Conservation (phyloP, 2,797 vertebrate genomes). For the Enteromius unitaeniatus region DNA sequence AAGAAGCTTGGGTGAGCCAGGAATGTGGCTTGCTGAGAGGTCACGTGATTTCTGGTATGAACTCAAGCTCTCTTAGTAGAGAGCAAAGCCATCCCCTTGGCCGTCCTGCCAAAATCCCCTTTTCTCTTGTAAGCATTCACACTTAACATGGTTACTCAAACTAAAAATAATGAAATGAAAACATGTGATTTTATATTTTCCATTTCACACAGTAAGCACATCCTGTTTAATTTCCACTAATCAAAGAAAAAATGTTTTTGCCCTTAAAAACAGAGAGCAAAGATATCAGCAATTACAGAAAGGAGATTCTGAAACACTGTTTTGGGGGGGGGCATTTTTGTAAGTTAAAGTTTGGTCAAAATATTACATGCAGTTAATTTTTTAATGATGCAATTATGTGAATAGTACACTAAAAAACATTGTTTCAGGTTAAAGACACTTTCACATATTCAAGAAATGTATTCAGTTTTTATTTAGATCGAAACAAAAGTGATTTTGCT, state of each 20-base stretch:
- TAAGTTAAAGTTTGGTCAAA: neutral
- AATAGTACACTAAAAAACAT: neutral
- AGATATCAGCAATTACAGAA: neutral
- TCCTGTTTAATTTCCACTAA: neutral
- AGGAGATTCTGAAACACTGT: neutral
- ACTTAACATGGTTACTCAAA: neutral
- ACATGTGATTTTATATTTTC: neutral
- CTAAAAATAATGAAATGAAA: neutral
- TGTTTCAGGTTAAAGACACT: neutral
- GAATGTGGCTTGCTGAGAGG: neutral
- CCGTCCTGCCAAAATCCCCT: neutral
- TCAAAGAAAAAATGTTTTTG: no score
- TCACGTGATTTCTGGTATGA: conserved; percentile 56
- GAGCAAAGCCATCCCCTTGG: no score
- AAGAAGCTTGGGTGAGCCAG: neutral
- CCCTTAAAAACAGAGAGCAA: neutral
- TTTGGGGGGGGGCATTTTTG: neutral
- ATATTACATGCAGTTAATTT: neutral
- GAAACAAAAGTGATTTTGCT: neutral
- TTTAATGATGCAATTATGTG: neutral
- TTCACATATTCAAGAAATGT: neutral
- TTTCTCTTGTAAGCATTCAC: neutral
- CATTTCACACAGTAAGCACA: no score
- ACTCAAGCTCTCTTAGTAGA: neutral
- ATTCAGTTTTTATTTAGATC: neutral